A percentile compares a stretch with the other conserved stretches of the same genome.
Evolutionary conservation across 2,888 invertebrate species (phyloP).

Genomic region (Microchrysa polita): DNA sequence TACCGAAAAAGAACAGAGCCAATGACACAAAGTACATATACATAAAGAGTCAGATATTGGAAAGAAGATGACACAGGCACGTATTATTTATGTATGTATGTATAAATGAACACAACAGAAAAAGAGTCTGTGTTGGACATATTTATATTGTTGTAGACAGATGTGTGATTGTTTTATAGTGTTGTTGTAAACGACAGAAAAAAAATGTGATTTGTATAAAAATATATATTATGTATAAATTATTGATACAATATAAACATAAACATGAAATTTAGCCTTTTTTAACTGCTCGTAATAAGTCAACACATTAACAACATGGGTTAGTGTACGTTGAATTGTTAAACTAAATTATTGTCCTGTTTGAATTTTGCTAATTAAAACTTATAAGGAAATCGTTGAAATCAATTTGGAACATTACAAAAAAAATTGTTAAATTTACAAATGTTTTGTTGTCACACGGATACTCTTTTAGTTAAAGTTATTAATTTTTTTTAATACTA

Average conservation of each 20-base stretch:
- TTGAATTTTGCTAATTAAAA: neutral
- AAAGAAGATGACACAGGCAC: neutral
- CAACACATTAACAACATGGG: neutral
- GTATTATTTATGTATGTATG: no score
- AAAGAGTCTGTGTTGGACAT: no score
- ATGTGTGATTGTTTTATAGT: neutral
- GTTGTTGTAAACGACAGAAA: slow-evolving; percentile 22
- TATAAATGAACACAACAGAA: no score
- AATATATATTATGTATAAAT: slow-evolving; percentile 38
- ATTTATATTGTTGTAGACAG: neutral
- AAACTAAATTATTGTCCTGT: neutral
- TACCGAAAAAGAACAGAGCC: neutral
- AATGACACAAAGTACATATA: slow-evolving; percentile 21
- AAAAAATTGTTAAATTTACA: slow-evolving; percentile 14
- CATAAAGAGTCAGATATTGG: slow-evolving; percentile 2
- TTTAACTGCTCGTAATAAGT: neutral
- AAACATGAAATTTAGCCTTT: slow-evolving; percentile 34
- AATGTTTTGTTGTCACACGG: neutral
- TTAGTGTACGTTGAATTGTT: slow-evolving; percentile 16
- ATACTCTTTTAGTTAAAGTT: slow-evolving; percentile 3
- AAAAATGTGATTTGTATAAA: slow-evolving; percentile 31
- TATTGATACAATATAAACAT: slow-evolving; percentile 39
- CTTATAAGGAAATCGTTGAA: neutral
- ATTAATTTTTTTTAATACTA: neutral
- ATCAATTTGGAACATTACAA: slow-evolving; percentile 6